Evolutionary conservation across 2,797 vertebrate species (phyloP).

Genomic region (Dallia pectoralis): DNA sequence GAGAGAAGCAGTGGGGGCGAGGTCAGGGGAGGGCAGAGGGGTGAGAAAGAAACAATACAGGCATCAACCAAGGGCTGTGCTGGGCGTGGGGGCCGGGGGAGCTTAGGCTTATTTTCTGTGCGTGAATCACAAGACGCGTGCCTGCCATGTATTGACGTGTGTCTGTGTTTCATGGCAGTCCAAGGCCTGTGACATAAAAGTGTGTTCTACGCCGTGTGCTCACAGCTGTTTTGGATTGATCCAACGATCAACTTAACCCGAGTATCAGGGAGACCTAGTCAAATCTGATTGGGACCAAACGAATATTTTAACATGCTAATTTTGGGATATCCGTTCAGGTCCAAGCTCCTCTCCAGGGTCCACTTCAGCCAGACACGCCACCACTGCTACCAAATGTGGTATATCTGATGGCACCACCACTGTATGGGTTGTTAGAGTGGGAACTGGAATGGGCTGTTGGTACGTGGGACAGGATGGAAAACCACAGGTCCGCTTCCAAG

Average conservation of each 20-base stretch:
- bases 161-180: background rate
- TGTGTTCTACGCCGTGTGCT: background rate
- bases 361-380: too few species aligned
- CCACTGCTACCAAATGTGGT: too few species aligned
- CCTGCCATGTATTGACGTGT: conserved; percentile 16
- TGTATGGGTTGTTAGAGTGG: too few species aligned
- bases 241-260: conserved; percentile 25
- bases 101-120: conserved; percentile 58
- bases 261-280: background rate
- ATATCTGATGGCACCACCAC: too few species aligned
- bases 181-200: background rate
- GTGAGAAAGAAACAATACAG: conserved; percentile 14
- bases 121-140: conserved; percentile 60
- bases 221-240: conserved; percentile 49
- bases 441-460: too few species aligned
- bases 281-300: too few species aligned
- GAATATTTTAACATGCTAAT: too few species aligned
- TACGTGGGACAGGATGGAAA: too few species aligned
- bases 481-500: too few species aligned
- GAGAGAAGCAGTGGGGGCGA: conserved; percentile 42
- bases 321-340: too few species aligned
- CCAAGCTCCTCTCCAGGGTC: too few species aligned
- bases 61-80: conserved; percentile 26
- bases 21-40: conserved; percentile 45
- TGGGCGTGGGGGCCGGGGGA: conserved; percentile 32